A percentile compares a stretch with the other conserved stretches of the same genome.
These are phyloP conservation scores for Proisotoma minuta DNA, from an alignment of 2,888 invertebrate species.

Conservation along the genomic window DNA sequence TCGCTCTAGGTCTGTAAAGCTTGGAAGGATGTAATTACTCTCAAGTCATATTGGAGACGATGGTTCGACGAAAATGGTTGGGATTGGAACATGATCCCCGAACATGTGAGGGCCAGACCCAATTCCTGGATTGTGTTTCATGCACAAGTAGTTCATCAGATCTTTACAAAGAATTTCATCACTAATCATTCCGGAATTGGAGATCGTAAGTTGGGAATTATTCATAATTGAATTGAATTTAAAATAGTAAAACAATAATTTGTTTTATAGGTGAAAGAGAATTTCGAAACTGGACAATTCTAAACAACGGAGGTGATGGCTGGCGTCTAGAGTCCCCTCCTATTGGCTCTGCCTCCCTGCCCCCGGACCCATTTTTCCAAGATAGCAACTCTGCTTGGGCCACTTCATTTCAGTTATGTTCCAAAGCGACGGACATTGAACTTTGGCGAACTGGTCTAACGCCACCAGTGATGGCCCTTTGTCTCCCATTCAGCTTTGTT, in stretches of 20 bases:
- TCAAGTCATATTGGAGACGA: constrained; percentile 36
- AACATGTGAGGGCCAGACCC: constrained; percentile 20
- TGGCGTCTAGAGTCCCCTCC: constrained; percentile 24
- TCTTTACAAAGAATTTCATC: constrained; percentile 25
- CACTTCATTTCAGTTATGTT: constrained; percentile 25
- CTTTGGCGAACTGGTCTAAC: constrained; percentile 33
- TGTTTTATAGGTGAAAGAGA: background rate
- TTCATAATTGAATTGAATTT: background rate
- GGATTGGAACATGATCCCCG: constrained; percentile 24
- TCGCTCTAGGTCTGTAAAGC: constrained; percentile 26
- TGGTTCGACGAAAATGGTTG: constrained; percentile 16
- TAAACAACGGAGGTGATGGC: constrained; percentile 21
- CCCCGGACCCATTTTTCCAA: constrained; percentile 20
- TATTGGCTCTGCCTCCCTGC: constrained; percentile 17
- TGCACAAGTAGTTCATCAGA: constrained; percentile 15
- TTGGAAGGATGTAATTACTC: constrained; percentile 31
- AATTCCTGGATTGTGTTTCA: constrained; percentile 31
- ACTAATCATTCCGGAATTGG: constrained; percentile 34
- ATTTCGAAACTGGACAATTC: constrained; percentile 23
- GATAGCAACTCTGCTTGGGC: constrained; percentile 23
- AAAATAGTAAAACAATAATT: background rate
- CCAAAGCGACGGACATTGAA: constrained; percentile 28
- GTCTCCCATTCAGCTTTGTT: constrained; percentile 32
- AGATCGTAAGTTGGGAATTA: constrained; percentile 15
- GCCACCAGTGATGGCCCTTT: constrained; percentile 29